These are phyloP conservation scores for Circaetus gallicus DNA, from an alignment of 2,113 vertebrate genomes.

Conservation along the genomic window DNA sequence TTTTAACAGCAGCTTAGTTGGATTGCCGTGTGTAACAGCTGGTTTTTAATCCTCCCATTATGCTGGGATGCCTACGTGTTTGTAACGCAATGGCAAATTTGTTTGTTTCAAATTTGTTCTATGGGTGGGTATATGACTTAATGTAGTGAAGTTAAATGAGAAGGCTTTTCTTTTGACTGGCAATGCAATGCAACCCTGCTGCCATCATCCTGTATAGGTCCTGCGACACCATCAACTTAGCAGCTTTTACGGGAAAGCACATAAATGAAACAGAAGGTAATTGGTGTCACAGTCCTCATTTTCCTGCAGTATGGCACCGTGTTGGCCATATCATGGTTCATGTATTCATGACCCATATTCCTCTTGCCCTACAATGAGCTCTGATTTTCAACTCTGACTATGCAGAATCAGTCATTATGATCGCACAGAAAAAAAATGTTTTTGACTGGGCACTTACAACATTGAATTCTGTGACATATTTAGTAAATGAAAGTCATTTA, in stretches of 20 bases:
- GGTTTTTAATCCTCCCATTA: not conserved
- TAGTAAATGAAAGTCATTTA: not conserved
- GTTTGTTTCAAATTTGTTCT: not conserved
- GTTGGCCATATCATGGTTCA: not conserved
- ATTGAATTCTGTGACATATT: not conserved
- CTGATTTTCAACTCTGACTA: not conserved
- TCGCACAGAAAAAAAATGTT: not conserved
- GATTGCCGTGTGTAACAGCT: not conserved
- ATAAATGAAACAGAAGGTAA: not conserved
- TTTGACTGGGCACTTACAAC: not conserved
- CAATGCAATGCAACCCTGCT: not conserved
- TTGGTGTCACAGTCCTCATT: not conserved
- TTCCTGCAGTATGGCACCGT: not conserved
- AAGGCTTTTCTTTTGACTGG: not conserved
- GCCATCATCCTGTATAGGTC: not conserved
- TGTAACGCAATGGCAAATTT: not conserved
- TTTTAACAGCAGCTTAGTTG: not conserved
- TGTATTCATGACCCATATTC: not conserved
- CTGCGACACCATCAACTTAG: not conserved
- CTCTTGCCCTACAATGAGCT: not conserved
- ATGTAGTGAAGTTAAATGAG: not conserved
- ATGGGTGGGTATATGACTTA: no score
- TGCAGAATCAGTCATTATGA: not conserved
- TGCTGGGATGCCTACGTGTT: not conserved
- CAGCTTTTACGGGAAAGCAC: not conserved